Evolutionary conservation across 2,797 vertebrate species (phyloP).

Genomic region (Neomorphus geoffroyi): DNA sequence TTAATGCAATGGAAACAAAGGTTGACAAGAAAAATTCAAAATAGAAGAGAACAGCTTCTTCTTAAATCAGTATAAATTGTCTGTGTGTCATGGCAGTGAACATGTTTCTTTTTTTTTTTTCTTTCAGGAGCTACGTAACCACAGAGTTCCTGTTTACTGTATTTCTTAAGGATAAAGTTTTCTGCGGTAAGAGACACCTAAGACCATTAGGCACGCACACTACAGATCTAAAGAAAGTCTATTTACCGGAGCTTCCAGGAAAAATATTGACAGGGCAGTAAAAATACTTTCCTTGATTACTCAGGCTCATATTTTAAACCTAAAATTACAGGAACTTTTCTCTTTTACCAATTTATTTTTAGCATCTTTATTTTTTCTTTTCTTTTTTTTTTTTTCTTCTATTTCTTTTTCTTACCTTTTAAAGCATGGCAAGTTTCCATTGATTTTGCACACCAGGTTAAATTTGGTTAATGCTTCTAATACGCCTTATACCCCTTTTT

Average conservation of each 20-base stretch:
- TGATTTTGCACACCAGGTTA: constrained; percentile 46
- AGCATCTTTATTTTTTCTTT: constrained; percentile 70
- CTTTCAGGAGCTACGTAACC: constrained; percentile 72
- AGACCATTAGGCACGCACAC: constrained; percentile 73
- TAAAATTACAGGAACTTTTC: constrained; percentile 81
- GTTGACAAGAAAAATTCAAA: constrained; percentile 38
- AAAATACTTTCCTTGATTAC: constrained; percentile 85
- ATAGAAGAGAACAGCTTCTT: constrained; percentile 47
- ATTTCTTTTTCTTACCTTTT: constrained; percentile 60
- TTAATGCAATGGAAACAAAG: constrained; percentile 52
- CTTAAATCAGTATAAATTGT: constrained; percentile 60
- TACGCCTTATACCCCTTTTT: background rate
- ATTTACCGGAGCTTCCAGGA: constrained; percentile 79
- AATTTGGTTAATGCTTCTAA: constrained; percentile 15
- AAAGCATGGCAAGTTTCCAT: constrained; percentile 58
- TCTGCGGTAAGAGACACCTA: constrained; percentile 79
- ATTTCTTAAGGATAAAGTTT: constrained; percentile 78
- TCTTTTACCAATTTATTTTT: constrained; percentile 79
- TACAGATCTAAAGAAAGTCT: constrained; percentile 78
- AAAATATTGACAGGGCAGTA: constrained; percentile 85
- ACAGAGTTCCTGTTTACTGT: constrained; percentile 80
- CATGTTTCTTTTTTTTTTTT: constrained; percentile 36
- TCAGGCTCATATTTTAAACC: constrained; percentile 78
- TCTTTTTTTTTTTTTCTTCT: background rate
- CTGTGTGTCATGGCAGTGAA: constrained; percentile 56